phyloP scores from a whole-genome alignment of 2,888 invertebrate genomes.

The Cheilosia soror region DNA sequence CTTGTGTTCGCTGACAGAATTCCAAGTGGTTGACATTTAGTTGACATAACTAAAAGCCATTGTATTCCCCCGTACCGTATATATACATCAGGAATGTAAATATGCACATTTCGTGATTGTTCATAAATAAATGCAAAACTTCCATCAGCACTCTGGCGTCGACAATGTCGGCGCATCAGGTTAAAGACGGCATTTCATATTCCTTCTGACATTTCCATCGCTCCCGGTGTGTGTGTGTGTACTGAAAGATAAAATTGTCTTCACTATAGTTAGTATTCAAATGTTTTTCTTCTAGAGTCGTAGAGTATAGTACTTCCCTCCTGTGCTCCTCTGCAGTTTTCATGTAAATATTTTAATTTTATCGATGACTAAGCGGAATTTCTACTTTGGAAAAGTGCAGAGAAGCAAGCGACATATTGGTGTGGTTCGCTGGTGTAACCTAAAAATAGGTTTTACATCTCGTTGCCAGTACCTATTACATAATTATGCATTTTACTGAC shows the following conservation, averaged over 20 bases:
- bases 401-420: constrained; percentile 11
- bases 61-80: constrained; percentile 6
- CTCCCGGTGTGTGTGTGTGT: neutral
- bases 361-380: constrained; percentile 52
- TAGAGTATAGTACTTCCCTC: neutral
- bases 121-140: constrained; percentile 11
- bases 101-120: constrained; percentile 13
- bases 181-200: constrained; percentile 11
- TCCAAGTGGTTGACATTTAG: constrained; percentile 31
- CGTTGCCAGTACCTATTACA: constrained; percentile 5
- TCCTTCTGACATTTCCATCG: constrained; percentile 18
- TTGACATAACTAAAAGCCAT: constrained; percentile 55
- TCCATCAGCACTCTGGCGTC: constrained; percentile 26
- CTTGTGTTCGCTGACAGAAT: constrained; percentile 17
- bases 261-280: constrained; percentile 31
- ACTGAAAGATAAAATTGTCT: neutral
- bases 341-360: constrained; percentile 51
- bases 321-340: neutral
- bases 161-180: constrained; percentile 1
- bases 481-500: constrained; percentile 51
- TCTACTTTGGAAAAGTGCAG: constrained; percentile 19
- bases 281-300: neutral
- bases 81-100: constrained; percentile 4
- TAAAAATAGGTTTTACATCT: constrained; percentile 40
- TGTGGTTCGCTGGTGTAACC: constrained; percentile 26